Conservation (phyloP, 2,113 vertebrate genomes). For the Melanotaenia duboulayi region DNA sequence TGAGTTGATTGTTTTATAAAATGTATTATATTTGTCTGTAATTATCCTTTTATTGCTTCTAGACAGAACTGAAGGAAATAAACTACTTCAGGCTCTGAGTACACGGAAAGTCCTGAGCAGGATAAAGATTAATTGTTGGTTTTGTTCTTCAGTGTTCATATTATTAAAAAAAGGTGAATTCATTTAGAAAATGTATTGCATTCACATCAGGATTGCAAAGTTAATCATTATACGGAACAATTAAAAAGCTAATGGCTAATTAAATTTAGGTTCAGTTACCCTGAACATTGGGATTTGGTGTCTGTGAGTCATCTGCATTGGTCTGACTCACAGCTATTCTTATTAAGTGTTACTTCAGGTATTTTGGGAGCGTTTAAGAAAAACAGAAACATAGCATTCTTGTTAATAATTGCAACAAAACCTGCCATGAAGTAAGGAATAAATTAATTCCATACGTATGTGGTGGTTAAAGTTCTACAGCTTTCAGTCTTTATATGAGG, state of each 20-base stretch:
- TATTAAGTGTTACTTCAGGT: neutral
- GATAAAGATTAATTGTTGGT: neutral
- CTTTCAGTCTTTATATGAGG: neutral
- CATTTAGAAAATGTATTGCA: neutral
- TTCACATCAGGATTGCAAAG: neutral
- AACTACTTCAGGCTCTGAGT: no score
- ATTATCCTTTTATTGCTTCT: no score
- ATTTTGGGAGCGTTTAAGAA: neutral
- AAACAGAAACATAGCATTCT: neutral
- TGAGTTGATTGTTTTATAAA: no score
- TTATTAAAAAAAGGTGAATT: neutral
- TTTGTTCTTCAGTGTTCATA: neutral
- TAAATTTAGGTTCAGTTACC: neutral
- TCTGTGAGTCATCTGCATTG: neutral
- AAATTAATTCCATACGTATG: neutral
- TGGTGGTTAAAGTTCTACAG: neutral
- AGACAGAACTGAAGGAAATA: no score
- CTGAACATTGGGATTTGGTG: neutral
- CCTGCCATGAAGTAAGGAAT: neutral
- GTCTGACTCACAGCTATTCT: neutral
- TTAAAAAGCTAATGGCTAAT: neutral
- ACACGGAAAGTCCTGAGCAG: neutral
- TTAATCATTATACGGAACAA: neutral
- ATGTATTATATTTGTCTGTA: no score
- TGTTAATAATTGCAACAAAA: neutral